Percentiles rank a stretch among this genome's conserved stretches.
phyloP scores from a whole-genome alignment of 1,140 invertebrate species.

The Bombus cullumanus region DNA sequence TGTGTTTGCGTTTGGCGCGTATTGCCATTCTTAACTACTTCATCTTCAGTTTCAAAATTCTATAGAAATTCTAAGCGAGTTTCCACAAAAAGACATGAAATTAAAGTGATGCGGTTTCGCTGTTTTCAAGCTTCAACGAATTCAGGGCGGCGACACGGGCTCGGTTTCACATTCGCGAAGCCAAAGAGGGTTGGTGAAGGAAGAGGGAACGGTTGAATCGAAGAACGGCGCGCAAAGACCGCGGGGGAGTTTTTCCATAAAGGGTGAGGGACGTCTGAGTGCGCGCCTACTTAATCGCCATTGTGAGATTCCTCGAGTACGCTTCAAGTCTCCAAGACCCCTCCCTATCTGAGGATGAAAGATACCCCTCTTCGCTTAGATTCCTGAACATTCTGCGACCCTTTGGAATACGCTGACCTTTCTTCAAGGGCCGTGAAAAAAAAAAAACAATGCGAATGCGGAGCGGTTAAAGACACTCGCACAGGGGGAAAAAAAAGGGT shows the following conservation, averaged over 20 bases:
- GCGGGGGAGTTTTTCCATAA: constrained; percentile 22
- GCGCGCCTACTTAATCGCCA: constrained; percentile 45
- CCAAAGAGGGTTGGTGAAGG: not conserved
- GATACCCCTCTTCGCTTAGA: not conserved
- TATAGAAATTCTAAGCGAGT: no score
- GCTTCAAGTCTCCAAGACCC: constrained; percentile 14
- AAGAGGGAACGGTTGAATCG: constrained; percentile 3
- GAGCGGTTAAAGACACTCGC: not conserved
- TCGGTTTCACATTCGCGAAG: not conserved
- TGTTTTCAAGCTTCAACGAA: not conserved
- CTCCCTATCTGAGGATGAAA: constrained; percentile 13
- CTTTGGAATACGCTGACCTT: constrained; percentile 38
- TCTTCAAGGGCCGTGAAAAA: constrained; percentile 8
- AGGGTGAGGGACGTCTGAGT: constrained; percentile 39
- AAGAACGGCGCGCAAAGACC: not conserved
- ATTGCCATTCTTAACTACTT: no score
- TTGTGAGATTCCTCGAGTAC: constrained; percentile 40
- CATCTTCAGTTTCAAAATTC: no score
- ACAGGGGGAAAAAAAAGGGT: not conserved
- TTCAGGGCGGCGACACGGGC: not conserved
- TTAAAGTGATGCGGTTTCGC: not conserved
- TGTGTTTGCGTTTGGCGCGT: no score
- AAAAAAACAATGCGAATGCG: constrained; percentile 1
- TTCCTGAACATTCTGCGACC: constrained; percentile 13
- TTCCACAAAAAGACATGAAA: not conserved